Evolutionary conservation across 2,888 invertebrate genomes (phyloP), one percentile per base, ranked within the genome.

Genomic region (Platypus cylindrus): DNA sequence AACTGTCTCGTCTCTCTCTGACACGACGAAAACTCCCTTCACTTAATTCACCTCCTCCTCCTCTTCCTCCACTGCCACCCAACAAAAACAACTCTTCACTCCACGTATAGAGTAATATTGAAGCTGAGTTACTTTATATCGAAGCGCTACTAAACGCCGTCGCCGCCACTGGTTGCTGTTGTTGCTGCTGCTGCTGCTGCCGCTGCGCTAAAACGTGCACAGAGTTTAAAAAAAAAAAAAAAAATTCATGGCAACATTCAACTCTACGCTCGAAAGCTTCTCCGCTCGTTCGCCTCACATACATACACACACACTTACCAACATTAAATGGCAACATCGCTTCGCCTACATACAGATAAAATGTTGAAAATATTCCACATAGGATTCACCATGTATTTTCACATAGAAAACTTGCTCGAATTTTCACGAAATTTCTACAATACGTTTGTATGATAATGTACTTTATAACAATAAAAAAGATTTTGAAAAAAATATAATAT

Each of bases 291-390:
- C 8, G 7, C 29, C 15, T n/a, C 29, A 9, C 29, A 16, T 14
- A 9, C 16, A 14, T 16, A 16, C 14, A n/a, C 15, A 38, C n/a
- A 29, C 32, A 18, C 40, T 30, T 30, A 24, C 32, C 17, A n/a
- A n/a, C n/a, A n/a, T 4, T 25, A 40, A 36, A 45, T 48, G 55
- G 48, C 55, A 55, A 55, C 55, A 44, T 27, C 47, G 55, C 50
- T 48, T 56, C 53, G 54, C 55, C 56, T 54, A 56, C 55, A 56
- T 57, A 54, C 50, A 55, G 50, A 51, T 48, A 51, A 49, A 51
- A 53, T 54, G 54, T 53, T 53, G n/a, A 51, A 53, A 57, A 56
- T 56, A 55, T 53, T 51, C 51, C 40, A n/a, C n/a, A n/a, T n/a
- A 43, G 43, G 46, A 49, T 48, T 51, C 46, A 44, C 36, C 46